Evolutionary conservation across 2,797 vertebrate genomes (phyloP), one percentile per base, ranked within the genome.

Genomic region (Siniperca obscura): DNA sequence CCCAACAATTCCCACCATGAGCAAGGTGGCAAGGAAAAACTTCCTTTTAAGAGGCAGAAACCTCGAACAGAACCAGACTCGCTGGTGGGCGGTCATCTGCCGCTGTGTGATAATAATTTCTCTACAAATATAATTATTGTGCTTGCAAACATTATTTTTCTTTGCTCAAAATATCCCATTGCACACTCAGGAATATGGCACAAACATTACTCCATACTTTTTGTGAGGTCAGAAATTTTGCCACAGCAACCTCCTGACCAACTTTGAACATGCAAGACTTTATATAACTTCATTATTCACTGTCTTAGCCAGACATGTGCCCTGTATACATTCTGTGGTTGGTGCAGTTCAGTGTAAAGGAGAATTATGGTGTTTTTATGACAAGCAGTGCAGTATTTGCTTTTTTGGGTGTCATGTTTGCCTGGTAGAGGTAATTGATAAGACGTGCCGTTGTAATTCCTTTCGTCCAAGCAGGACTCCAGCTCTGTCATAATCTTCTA

Each of bases 401-500:
- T 65, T 65, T 50, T 65, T 16, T 40, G 36, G 27, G 44, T 25
- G 13, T 50, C 52, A 13, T 53, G 65, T 74, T 38, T 25, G 36
- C 12, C 66, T 40, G 36, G n/a, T 40, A 40, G 12, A 55, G 16
- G 6, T 53, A 69, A 46, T 10, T 70, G 25, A 68, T 59, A 6
- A 48, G 52, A 46, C 5, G 2, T 55, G n/a, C 30, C 14, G 42
- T n/a, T 62, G 25, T 27, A 52, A 34, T 42, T 56, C 14, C 52
- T 62, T 66, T 27, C 16, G 27, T 68, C 34, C n/a, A 10, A 68
- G 52, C 56, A 40, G 46, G 38, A 46, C 50, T 71, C 16, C 50
- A 30, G 27, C 21, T 64, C 70, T 48, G 67, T n/a, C 27, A 7
- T 82, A 77, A 70, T 81, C 76, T 66, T 57, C 10, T 84, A 74